Conservation (phyloP, 2,888 invertebrate genomes). For the Brenthis daphne region DNA sequence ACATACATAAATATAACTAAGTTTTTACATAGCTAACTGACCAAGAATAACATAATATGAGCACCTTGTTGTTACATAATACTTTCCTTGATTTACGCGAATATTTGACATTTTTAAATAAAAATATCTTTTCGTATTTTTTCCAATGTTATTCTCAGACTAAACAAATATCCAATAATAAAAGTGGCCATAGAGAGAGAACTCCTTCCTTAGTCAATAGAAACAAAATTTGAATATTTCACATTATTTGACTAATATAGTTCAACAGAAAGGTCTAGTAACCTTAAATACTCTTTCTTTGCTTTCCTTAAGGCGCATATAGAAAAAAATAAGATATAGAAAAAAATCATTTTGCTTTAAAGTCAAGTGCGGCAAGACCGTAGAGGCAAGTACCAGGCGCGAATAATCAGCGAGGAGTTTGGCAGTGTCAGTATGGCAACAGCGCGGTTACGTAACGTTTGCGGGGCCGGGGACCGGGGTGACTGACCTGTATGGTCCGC, state of each 20-base stretch:
- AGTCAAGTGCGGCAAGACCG: slow-evolving; percentile 36
- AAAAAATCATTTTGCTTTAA: not conserved
- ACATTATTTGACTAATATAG: not conserved
- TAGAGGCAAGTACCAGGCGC: slow-evolving; percentile 58
- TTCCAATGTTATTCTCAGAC: no score
- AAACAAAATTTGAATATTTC: not conserved
- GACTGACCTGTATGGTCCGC: slow-evolving; percentile 74
- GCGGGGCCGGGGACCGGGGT: slow-evolving; percentile 58
- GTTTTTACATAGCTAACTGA: no score
- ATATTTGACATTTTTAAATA: no score
- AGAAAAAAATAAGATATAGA: not conserved
- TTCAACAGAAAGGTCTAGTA: not conserved
- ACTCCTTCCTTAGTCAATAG: not conserved
- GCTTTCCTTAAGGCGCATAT: not conserved
- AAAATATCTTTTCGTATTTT: no score
- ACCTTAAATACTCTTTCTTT: not conserved
- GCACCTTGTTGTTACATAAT: no score
- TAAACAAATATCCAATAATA: no score
- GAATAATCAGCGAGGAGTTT: slow-evolving; percentile 63
- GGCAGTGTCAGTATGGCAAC: slow-evolving; percentile 76
- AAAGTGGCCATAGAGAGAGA: not conserved
- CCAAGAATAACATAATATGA: no score
- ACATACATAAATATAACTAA: no score
- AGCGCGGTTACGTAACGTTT: slow-evolving; percentile 67
- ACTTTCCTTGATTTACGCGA: no score